Evolutionary conservation across 2,113 vertebrate genomes (phyloP).

Genomic region (Mandrillus leucophaeus): DNA sequence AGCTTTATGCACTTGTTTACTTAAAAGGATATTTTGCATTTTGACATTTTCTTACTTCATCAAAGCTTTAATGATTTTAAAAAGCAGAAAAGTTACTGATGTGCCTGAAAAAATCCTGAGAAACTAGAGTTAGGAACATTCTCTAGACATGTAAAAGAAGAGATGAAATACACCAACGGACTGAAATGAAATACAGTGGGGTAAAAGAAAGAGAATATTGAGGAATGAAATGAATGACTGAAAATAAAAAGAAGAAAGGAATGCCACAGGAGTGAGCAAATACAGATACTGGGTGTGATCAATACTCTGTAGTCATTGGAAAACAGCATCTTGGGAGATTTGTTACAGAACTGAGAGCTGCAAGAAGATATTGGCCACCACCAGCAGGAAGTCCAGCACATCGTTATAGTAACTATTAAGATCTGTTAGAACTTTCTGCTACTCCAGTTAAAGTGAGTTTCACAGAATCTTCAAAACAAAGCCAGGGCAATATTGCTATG

Average conservation of each 20-base stretch:
- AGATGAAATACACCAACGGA: background rate
- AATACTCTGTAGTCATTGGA: background rate
- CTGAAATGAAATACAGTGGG: background rate
- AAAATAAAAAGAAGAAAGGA: background rate
- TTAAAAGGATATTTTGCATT: background rate
- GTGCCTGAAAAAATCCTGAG: background rate
- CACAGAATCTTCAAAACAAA: background rate
- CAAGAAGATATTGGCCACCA: background rate
- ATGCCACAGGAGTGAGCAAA: background rate
- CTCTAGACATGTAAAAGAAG: no score
- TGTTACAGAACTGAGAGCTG: background rate
- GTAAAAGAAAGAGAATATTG: background rate
- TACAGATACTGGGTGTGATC: background rate
- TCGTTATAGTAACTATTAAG: background rate
- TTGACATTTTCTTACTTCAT: background rate
- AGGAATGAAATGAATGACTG: background rate
- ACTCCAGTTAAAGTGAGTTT: background rate
- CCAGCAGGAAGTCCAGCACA: background rate
- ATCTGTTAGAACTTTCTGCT: background rate
- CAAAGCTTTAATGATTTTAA: background rate
- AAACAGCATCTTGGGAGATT: background rate
- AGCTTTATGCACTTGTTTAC: background rate
- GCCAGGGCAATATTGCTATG: background rate
- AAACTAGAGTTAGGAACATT: background rate
- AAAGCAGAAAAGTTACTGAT: background rate